Base-by-base conservation (phyloP, 2,888 invertebrate species). In the Drosophila subsilvestris region DNA sequence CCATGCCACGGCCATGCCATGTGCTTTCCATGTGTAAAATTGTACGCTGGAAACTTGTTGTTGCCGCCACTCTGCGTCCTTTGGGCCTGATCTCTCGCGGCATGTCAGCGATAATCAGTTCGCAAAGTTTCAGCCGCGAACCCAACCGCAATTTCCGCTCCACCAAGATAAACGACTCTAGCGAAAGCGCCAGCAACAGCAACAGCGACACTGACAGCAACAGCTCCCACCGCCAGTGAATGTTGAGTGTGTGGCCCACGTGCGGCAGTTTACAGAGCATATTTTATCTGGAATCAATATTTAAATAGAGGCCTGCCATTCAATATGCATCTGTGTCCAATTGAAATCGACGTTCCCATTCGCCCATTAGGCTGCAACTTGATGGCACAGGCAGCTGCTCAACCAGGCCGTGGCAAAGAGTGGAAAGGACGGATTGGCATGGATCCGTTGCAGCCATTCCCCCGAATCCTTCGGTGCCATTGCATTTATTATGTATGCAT, bases 71-170 rank as follows among this genome's bases (percentile, higher is more conserved):
- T 22, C 29, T 22, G 20, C 61, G 61, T 60, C 61, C 70, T 70
- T 69, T 18, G 12, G 44, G 50, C 45, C 29, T 56, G 44, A 56
- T 49, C 56, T 50, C 53, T 53, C 45, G 47, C 37, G 44, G 70
- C 75, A 55, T 78, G 80, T 75, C 75, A 68, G 78, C 73, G 80
- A 80, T 79, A 79, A 80, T 79, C 79, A 80, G 79, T 79, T 79
- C 60, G 75, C 80, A 79, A 79, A 79, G 79, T 79, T 79, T 79
- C 73, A 78, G 75, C 78, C 80, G 79, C 68, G 78, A 73, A 71
- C 68, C 73, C 80, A 73, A 79, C 79, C 79, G 71, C 79, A 79
- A 80, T 79, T 79, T 79, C 79, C 80, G 79, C 73, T 67, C 73
- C 70, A 68, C 71, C 67, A 79, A 79, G 79, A 79, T 80, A 79